Base-by-base conservation (phyloP, 1,140 invertebrate species). In the Drosophila jambulina region DNA sequence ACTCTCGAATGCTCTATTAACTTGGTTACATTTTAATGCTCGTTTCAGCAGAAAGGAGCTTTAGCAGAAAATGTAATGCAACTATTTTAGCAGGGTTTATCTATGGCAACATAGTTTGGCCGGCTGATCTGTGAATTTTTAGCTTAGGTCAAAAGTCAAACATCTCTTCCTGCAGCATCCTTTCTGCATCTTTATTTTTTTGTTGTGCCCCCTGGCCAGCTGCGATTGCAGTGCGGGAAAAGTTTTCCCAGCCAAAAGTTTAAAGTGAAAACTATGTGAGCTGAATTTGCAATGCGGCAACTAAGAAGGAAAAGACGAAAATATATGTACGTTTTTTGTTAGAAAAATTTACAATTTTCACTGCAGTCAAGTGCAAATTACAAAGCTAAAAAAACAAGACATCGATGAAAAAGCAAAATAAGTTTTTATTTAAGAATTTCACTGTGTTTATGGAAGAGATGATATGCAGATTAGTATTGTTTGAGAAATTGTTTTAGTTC, bases 211-310 rank as follows among this genome's bases (percentile, higher is more conserved):
- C 6, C 8, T 34, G 2, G 21, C 36, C 27, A 67, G 51, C 32
- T 49, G 67, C 51, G 57, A 38, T 43, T 49, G 45, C 68, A 34
- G 38, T 42, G 59, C 49, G 38, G 69, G 48, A 38, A 64, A 64
- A 68, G 58, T 75, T 64, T 69, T 23, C 48, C 36, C 42, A 29
- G n/a, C 25, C 36, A 45, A 60, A 86, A 86, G 79, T 87, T 87
- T 71, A 76, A 79, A 87, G 80, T 72, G 54, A 69, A 80, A 84
- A 86, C 76, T 86, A 86, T 86, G 76, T 48, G 76, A 69, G 68
- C 70, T 74, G 83, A 78, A 86, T 86, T 86, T 80, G 84, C 84
- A 77, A 88, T 86, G 83, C 84, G 83, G 84, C 80, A 88, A 21
- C 43, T 59, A 32, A 46, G 19, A 62, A 68, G 29, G 43, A 32